Evolutionary conservation across 2,113 vertebrate species (phyloP), one percentile per base, ranked within the genome.

Genomic region (Onychostoma macrolepis): DNA sequence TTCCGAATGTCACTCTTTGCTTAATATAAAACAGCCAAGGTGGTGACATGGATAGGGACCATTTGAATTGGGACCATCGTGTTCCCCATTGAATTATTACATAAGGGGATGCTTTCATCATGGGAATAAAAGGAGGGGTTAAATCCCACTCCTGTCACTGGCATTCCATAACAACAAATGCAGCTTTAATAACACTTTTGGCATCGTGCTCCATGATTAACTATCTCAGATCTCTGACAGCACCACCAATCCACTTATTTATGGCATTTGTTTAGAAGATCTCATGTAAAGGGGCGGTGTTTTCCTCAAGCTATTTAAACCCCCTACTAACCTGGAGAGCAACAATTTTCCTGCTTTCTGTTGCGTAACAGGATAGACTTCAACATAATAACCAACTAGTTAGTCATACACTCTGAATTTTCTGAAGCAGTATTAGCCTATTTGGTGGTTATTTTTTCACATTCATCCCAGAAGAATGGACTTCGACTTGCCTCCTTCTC

Each of bases 401-500:
- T 6, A 38, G 76, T 33, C 17, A 24, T 4, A 26, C 21, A 1
- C 7, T 45, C 26, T 0, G n/a, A n/a, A n/a, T 15, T 67, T 28
- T 8, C 41, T 48, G 10, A 71, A 83, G 17, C 43, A 78, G 26
- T 50, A 15, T 77, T 48, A 53, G 43, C 11, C n/a, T 19, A 28
- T 45, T 69, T 11, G 9, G 26, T 48, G 43, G n/a, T 65, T 19
- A 4, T 26, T 41, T 83, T 63, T 90, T 76, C 61, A 85, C 2
- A 24, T 65, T 87, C 58, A 90, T 91, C 8, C 6, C 6, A 84
- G 28, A 48, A 38, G 75, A 86, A 95, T 95, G 95, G 95, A 95
- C 86, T 94, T 94, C 81, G 89, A 94, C 33, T 83, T 94, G 80
- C 92, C 92, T 38, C 84, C 91, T 72, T 89, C 87, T 36, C 45